Percentiles rank a stretch among this genome's conserved stretches.
Evolutionary conservation across 2,888 invertebrate genomes (phyloP).

Genomic region (Cerastoderma edule): DNA sequence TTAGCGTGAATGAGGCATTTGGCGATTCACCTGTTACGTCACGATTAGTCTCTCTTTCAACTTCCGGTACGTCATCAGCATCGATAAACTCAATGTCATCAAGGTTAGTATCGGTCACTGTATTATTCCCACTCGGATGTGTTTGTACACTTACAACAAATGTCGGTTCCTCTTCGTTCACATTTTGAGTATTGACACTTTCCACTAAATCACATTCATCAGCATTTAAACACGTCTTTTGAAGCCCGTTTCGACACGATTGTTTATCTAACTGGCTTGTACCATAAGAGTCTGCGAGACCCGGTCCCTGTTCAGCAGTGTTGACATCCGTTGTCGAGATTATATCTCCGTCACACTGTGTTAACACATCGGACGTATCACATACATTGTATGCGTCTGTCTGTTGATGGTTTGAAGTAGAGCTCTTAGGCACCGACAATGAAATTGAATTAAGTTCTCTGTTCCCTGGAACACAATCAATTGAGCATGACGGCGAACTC

Average conservation of each 20-base stretch:
- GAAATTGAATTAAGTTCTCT: slow-evolving; percentile 22
- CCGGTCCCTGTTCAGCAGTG: no score
- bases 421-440: slow-evolving; percentile 1
- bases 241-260: not conserved
- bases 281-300: no score
- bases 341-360: not conserved
- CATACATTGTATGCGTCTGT: not conserved
- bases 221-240: no score
- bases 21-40: slow-evolving; percentile 1
- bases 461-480: slow-evolving; percentile 18
- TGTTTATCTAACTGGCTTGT: no score
- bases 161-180: not conserved
- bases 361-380: not conserved
- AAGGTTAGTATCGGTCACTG: slow-evolving; percentile 11
- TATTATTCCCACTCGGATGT: not conserved
- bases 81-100: slow-evolving; percentile 56
- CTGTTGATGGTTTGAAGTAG: slow-evolving; percentile 9
- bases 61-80: slow-evolving; percentile 31
- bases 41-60: not conserved
- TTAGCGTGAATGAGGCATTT: slow-evolving; percentile 20
- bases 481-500: slow-evolving; percentile 1
- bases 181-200: no score
- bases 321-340: no score
- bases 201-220: no score
- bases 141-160: slow-evolving; percentile 12